Evolutionary conservation across 2,113 vertebrate species (phyloP).

Genomic region (Ceuthmochares aereus): DNA sequence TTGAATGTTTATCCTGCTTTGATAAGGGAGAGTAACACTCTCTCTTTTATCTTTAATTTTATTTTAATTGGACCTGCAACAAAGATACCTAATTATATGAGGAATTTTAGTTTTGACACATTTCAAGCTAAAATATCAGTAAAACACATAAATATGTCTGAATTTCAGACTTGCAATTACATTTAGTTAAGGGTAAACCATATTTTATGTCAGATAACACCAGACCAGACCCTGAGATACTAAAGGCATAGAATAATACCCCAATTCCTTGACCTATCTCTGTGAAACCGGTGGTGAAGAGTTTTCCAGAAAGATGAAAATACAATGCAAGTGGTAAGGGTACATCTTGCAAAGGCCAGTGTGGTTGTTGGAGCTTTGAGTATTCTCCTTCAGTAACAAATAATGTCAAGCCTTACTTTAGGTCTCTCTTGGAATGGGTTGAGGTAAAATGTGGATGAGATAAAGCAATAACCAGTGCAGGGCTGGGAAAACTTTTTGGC

Average conservation of each 20-base stretch:
- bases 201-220: slow-evolving; percentile 10
- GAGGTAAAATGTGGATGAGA: neutral
- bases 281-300: neutral
- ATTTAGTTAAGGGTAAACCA: neutral
- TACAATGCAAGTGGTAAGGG: neutral
- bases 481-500: neutral
- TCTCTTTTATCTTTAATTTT: slow-evolving; percentile 47
- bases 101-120: slow-evolving; percentile 25
- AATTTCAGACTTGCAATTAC: slow-evolving; percentile 8
- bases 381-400: neutral
- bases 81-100: neutral
- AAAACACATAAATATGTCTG: slow-evolving; percentile 29
- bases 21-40: slow-evolving; percentile 51
- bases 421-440: neutral
- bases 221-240: neutral
- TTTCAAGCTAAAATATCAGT: slow-evolving; percentile 16
- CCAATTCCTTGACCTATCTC: neutral
- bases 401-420: neutral
- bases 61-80: slow-evolving; percentile 59
- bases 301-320: neutral
- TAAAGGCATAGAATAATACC: neutral
- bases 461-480: neutral
- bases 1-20: slow-evolving; percentile 49
- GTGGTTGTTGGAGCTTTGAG: neutral
- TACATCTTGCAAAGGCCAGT: neutral